phyloP scores from a whole-genome alignment of 2,888 invertebrate species.

The Liopterus haemorrhoidalis region DNA sequence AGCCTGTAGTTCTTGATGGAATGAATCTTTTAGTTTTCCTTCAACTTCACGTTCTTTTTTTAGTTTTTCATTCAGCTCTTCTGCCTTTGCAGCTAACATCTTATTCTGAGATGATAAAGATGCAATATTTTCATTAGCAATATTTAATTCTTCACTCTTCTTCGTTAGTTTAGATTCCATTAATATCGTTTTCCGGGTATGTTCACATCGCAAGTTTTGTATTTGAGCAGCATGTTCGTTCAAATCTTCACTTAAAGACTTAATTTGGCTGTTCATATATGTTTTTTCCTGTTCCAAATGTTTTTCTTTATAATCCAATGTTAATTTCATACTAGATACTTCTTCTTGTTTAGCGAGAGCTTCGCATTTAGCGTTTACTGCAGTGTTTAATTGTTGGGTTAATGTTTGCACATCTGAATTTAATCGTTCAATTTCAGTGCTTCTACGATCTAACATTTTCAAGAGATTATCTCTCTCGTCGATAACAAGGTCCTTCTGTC shows the following conservation, averaged over 20 bases:
- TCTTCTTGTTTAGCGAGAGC: constrained; percentile 75
- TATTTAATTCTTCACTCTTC: constrained; percentile 71
- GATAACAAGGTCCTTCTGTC: constrained; percentile 62
- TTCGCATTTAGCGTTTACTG: constrained; percentile 78
- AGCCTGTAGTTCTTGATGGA: constrained; percentile 76
- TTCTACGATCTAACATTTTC: constrained; percentile 64
- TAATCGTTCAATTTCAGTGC: constrained; percentile 66
- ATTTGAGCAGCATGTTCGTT: constrained; percentile 72
- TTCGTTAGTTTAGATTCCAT: constrained; percentile 72
- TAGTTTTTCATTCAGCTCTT: constrained; percentile 63
- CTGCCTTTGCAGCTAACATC: constrained; percentile 60
- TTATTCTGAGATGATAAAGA: constrained; percentile 66
- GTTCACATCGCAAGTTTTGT: constrained; percentile 68
- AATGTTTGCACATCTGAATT: constrained; percentile 62
- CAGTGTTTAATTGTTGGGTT: constrained; percentile 66
- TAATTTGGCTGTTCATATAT: constrained; percentile 71
- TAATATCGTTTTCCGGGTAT: constrained; percentile 57
- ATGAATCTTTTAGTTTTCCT: constrained; percentile 57
- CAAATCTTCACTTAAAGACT: constrained; percentile 71
- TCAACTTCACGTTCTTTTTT: constrained; percentile 69
- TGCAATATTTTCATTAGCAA: constrained; percentile 62
- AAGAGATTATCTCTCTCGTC: constrained; percentile 72
- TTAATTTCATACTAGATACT: constrained; percentile 71
- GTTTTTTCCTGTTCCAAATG: constrained; percentile 76
- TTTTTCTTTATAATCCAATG: constrained; percentile 74